These are phyloP conservation scores for Fabriciana adippe DNA, from an alignment of 2,888 invertebrate genomes.

Conservation along the genomic window DNA sequence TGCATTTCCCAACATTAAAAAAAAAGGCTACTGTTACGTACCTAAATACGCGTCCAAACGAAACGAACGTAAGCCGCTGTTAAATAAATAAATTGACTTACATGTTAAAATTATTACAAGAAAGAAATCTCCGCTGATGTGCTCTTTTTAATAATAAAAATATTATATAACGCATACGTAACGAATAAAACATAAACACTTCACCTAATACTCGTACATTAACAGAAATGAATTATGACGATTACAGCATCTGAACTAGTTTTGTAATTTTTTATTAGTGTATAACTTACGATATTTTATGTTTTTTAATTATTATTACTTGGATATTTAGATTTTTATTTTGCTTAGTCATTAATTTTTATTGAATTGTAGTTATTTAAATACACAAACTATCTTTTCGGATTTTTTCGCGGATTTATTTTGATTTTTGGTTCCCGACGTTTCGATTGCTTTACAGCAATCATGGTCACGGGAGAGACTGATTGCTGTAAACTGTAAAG, in stretches of 20 bases:
- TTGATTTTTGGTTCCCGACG: no score
- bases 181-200: neutral
- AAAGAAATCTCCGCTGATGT: neutral
- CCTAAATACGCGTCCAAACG: no score
- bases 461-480: no score
- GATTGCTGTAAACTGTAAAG: no score
- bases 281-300: neutral
- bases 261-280: neutral
- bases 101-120: neutral
- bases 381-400: no score
- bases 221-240: neutral
- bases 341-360: no score
- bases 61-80: no score
- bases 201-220: neutral
- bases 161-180: neutral
- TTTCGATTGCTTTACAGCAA: no score
- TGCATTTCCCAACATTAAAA: no score
- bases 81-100: neutral
- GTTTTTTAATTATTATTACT: neutral
- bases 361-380: no score
- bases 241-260: neutral
- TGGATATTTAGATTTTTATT: neutral
- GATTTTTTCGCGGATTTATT: no score
- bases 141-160: neutral
- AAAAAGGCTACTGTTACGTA: no score